phyloP scores from a whole-genome alignment of 2,888 invertebrate genomes.

The Neoascia interrupta region DNA sequence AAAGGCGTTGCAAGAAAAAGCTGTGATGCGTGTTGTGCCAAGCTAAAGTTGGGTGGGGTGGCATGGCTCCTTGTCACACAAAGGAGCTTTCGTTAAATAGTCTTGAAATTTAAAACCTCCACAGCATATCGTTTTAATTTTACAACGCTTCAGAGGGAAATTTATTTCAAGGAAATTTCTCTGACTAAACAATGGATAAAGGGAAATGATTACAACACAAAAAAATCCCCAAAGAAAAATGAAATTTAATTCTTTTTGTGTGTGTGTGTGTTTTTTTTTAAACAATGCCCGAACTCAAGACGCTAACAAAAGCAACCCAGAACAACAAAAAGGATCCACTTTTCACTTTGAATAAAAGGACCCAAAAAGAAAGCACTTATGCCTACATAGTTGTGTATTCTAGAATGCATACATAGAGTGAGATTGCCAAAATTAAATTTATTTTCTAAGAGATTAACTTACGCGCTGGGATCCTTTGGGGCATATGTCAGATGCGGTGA shows the following conservation, averaged over 20 bases:
- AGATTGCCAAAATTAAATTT: conserved; percentile 47
- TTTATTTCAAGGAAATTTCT: conserved; percentile 1
- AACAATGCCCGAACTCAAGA: conserved; percentile 7
- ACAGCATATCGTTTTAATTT: conserved; percentile 13
- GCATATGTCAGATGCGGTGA: neutral
- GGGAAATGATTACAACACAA: neutral
- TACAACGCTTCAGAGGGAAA: neutral
- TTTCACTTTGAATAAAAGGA: neutral
- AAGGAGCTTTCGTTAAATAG: conserved; percentile 21
- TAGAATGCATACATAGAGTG: conserved; percentile 24
- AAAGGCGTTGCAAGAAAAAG: neutral
- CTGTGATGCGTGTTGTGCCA: neutral
- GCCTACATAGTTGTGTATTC: conserved; percentile 18
- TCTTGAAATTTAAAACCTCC: conserved; percentile 26
- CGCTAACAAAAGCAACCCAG: conserved; percentile 9
- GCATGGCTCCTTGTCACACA: conserved; percentile 10
- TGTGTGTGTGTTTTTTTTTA: neutral
- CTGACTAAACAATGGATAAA: conserved; percentile 1
- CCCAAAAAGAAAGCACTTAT: neutral
- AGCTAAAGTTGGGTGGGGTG: neutral
- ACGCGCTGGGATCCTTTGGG: neutral
- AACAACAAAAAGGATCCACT: conserved; percentile 13
- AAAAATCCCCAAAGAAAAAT: conserved; percentile 1
- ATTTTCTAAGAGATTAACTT: conserved; percentile 39
- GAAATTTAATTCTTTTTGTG: conserved; percentile 24